Evolutionary conservation across 2,888 invertebrate species (phyloP).

Genomic region (Apamea anceps): DNA sequence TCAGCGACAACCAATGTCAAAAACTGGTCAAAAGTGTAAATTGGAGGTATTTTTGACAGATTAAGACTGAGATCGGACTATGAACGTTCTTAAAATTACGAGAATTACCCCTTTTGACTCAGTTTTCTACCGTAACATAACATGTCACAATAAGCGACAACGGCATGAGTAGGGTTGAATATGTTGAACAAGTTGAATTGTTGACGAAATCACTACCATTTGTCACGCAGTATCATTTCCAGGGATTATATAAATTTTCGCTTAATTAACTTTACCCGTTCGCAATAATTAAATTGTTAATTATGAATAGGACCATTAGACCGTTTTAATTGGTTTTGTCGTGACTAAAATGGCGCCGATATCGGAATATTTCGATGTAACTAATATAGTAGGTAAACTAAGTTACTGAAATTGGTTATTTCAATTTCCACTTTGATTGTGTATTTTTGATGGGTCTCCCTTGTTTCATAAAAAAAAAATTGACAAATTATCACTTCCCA

Average conservation of each 20-base stretch:
- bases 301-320: constrained; percentile 57
- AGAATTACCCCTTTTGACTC: not conserved
- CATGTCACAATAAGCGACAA: constrained; percentile 12
- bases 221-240: constrained; percentile 20
- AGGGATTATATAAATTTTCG: constrained; percentile 29
- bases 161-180: constrained; percentile 33
- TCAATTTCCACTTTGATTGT: constrained; percentile 19
- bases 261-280: constrained; percentile 45
- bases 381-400: not conserved
- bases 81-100: not conserved
- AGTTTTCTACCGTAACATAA: constrained; percentile 2
- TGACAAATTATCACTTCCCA: no score
- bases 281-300: constrained; percentile 50
- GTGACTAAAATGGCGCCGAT: constrained; percentile 34
- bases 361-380: constrained; percentile 21
- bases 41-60: no score
- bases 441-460: not conserved
- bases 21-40: no score
- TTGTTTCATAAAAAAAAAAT: no score
- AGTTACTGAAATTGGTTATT: constrained; percentile 32
- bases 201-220: constrained; percentile 36
- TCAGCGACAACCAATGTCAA: not conserved
- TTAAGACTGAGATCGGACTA: not conserved
- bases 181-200: constrained; percentile 23
- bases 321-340: constrained; percentile 40